Conservation (phyloP, 2,888 invertebrate species). For the Himalopsyche japonica region DNA sequence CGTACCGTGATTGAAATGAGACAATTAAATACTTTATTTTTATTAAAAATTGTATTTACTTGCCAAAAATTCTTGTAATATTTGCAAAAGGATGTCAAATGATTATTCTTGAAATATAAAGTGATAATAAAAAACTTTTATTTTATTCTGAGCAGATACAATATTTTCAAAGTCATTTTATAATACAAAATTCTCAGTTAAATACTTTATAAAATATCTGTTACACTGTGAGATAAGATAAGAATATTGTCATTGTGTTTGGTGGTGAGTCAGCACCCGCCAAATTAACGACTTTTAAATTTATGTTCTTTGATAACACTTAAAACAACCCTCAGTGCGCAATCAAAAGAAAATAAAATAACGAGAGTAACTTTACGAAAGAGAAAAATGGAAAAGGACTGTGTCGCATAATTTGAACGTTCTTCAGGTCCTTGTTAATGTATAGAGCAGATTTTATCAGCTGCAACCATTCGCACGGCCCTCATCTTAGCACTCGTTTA, state of each 20-base stretch:
- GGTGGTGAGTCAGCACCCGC: neutral
- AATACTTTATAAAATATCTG: neutral
- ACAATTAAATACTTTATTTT: no score
- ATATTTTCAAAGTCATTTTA: neutral
- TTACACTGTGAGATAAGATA: neutral
- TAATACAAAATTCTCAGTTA: neutral
- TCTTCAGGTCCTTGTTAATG: neutral
- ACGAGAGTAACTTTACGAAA: neutral
- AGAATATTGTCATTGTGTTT: neutral
- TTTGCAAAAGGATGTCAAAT: no score
- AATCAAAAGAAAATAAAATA: neutral
- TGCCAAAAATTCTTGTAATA: no score
- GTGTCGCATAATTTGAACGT: neutral
- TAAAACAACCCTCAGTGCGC: neutral
- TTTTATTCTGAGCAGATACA: no score
- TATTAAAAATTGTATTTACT: no score
- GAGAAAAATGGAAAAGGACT: neutral
- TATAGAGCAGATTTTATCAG: constrained; percentile 13
- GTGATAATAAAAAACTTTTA: no score
- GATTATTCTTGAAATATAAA: no score
- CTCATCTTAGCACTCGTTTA: neutral
- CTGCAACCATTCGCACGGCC: constrained; percentile 10
- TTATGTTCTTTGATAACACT: neutral
- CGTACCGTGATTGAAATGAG: no score
- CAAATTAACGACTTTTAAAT: neutral